Evolutionary conservation across 2,797 vertebrate genomes (phyloP).

Genomic region (Carduelis carduelis): DNA sequence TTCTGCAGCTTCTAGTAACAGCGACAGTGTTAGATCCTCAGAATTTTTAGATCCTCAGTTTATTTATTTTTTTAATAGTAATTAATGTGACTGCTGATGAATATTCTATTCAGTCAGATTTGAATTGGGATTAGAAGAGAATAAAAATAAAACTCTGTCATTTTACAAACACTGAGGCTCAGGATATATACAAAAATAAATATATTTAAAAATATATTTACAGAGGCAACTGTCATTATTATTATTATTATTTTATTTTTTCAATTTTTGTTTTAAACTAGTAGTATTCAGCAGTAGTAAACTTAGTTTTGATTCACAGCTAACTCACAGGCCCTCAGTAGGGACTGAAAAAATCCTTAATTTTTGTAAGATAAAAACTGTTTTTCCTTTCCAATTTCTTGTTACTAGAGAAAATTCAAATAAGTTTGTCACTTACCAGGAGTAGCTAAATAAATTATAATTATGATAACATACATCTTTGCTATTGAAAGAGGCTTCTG

Average conservation of each 20-base stretch:
- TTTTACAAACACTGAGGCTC: background rate
- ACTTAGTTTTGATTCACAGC: background rate
- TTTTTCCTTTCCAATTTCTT: background rate
- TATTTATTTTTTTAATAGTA: background rate
- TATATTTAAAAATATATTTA: background rate
- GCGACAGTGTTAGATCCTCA: too few species aligned
- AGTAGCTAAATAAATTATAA: background rate
- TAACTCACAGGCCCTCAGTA: background rate
- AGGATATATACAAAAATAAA: background rate
- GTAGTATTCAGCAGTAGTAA: background rate
- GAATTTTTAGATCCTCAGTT: background rate
- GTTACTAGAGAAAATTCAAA: background rate
- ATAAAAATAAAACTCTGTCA: background rate
- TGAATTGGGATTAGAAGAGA: background rate
- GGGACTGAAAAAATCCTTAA: background rate
- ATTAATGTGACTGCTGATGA: background rate
- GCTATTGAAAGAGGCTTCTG: background rate
- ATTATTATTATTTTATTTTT: background rate
- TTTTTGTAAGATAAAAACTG: background rate
- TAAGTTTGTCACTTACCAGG: background rate
- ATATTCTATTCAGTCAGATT: background rate
- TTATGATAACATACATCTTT: background rate
- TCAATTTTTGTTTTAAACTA: background rate
- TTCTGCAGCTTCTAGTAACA: background rate
- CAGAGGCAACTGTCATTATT: background rate